These are phyloP conservation scores for Drosophila hawaiiensis DNA, from an alignment of 2,888 invertebrate genomes.

Conservation along the genomic window DNA sequence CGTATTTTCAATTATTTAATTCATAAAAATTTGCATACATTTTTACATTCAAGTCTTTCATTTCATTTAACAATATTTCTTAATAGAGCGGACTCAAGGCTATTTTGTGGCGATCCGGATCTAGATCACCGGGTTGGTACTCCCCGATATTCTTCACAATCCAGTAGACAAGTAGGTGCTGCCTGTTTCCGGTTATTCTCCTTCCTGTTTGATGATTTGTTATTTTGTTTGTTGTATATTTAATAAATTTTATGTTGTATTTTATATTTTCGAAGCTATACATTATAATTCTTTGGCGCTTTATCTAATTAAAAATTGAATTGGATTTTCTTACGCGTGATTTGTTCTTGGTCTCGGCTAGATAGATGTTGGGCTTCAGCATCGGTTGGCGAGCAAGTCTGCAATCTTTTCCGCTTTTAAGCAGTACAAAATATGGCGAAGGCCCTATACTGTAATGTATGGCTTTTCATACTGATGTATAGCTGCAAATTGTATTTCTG, in stretches of 20 bases:
- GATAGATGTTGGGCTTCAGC: not conserved
- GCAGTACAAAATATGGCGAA: not conserved
- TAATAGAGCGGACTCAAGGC: not conserved
- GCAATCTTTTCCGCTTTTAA: not conserved
- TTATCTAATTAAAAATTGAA: not conserved
- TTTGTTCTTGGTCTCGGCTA: not conserved
- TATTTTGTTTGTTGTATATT: not conserved
- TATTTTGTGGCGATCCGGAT: not conserved
- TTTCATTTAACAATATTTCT: not conserved
- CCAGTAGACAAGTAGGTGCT: not conserved
- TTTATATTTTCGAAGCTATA: too few species aligned
- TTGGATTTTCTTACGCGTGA: not conserved
- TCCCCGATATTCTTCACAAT: not conserved
- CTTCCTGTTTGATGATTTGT: not conserved
- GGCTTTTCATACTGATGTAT: not conserved
- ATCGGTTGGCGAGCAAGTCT: not conserved
- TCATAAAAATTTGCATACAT: not conserved
- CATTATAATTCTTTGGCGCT: not conserved
- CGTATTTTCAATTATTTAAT: not conserved
- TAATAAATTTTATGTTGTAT: not conserved
- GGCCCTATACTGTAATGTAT: not conserved
- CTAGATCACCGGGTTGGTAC: not conserved
- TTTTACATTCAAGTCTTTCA: not conserved
- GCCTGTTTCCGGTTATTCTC: not conserved
- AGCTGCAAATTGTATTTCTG: too few species aligned